These are phyloP conservation scores for Glandiceps talaboti DNA, from an alignment of 53 echinoderm and acorn worm genomes.

Conservation along the genomic window DNA sequence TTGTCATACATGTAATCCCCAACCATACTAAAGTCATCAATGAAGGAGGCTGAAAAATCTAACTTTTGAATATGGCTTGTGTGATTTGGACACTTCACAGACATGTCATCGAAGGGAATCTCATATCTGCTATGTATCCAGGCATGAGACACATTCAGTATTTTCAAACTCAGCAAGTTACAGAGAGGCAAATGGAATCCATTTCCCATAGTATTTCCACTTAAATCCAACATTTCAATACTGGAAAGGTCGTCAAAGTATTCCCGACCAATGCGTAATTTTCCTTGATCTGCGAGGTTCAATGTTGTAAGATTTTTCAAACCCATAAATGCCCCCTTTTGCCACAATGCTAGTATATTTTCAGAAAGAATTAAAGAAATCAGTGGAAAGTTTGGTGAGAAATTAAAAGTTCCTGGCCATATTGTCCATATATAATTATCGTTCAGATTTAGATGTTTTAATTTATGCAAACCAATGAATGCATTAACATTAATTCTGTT, in stretches of 20 bases:
- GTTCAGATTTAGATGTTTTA: not conserved
- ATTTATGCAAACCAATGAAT: not conserved
- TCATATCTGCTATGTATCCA: not conserved
- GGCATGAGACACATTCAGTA: not conserved
- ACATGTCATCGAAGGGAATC: not conserved
- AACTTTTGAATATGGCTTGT: not conserved
- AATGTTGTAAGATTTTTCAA: not conserved
- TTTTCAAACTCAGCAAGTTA: not conserved
- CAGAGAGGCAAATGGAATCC: not conserved
- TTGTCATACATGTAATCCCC: not conserved
- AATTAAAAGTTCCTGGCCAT: not conserved
- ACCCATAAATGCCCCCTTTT: not conserved
- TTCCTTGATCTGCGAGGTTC: not conserved
- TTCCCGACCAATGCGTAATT: not conserved
- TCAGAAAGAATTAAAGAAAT: not conserved
- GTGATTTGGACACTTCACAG: not conserved
- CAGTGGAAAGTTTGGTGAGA: not conserved
- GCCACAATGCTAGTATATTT: not conserved
- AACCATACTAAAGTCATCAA: not conserved
- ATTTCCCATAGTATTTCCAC: not conserved
- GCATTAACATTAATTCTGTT: not conserved
- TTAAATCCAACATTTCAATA: not conserved
- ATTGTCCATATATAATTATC: not conserved
- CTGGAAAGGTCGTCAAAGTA: not conserved
- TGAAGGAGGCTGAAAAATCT: not conserved